Base-by-base conservation (phyloP, 2,888 invertebrate genomes). In the Gandaritis pyraliata region DNA sequence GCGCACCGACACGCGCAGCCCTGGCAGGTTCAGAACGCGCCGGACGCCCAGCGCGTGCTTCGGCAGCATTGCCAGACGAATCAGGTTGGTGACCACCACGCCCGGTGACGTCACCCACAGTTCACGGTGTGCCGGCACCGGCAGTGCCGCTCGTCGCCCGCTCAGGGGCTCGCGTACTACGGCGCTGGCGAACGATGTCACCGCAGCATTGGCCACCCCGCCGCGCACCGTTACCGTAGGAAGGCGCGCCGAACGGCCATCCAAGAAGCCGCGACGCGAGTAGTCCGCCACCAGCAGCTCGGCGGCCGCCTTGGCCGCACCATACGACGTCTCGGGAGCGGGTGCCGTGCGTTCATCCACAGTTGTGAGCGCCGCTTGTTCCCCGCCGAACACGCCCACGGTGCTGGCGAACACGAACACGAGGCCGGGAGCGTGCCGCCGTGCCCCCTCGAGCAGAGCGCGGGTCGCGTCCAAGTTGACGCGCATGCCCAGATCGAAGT, bases 181-280 rank as follows among this genome's bases (percentile, higher is more conserved):
- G 1, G 84, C 87, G 71, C 89, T 89, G 2, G 85, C 91, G 61
- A 85, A 91, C 45, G 89, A 89, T n/a, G 91, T 88, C 41, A 90
- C 82, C 0, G 91, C 91, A 15, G 78, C 73, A 67, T 91, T 91
- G 12, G 90, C 74, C 1, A 71, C 74, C 2, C 90, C 90, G 0
- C 81, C 80, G n/a, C 91, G 80, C 10, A 91, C 87, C 56, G 82
- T 85, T 45, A 91, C 87, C 1, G 89, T 86, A 8, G 91, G 90
- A 61, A 90, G 71, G 5, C 91, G 82, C 49, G 89, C 77, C 11
- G 78, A 74, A 6, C 86, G 76, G 2, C 83, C 85, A 64, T 90
- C 88, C 1, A 85, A 76, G 54, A 77, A 85, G 2, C 90, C 87
- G 41, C 85, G 83, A n/a, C 91, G 80, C 7, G 85, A 72, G 69